Evolutionary conservation across 2,888 invertebrate species (phyloP).

Genomic region (Patella ulyssiponensis): DNA sequence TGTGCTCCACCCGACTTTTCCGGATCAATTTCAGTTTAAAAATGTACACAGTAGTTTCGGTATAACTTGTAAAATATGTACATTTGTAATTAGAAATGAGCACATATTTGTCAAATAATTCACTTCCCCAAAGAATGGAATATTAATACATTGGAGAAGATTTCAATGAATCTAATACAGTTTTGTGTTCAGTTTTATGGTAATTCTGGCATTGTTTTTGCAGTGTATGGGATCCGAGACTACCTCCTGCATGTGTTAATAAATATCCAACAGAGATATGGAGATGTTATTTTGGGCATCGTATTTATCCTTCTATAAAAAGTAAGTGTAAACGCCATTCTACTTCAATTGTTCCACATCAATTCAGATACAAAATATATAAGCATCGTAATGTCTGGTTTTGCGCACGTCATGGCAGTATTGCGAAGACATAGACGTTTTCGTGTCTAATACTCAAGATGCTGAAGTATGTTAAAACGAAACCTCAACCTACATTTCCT

Average conservation of each 20-base stretch:
- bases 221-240: conserved; percentile 81
- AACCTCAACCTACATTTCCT: too few species aligned
- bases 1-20: background rate
- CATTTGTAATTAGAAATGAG: too few species aligned
- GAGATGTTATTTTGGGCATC: conserved; percentile 93
- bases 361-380: conserved; percentile 5
- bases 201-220: background rate
- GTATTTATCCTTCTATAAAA: conserved; percentile 87
- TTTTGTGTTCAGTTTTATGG: too few species aligned
- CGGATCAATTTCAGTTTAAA: too few species aligned
- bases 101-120: background rate
- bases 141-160: too few species aligned
- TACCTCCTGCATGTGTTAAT: conserved; percentile 82
- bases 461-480: too few species aligned
- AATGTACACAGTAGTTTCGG: too few species aligned
- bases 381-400: conserved; percentile 7
- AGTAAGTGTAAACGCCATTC: conserved; percentile 74
- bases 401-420: background rate
- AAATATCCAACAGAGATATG: conserved; percentile 84
- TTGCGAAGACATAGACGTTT: too few species aligned
- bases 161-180: too few species aligned
- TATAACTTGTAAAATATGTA: too few species aligned
- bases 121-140: too few species aligned
- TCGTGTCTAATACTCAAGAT: too few species aligned
- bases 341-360: background rate